Evolutionary conservation across 2,888 invertebrate species (phyloP).

Genomic region (Notodonta dromedarius): DNA sequence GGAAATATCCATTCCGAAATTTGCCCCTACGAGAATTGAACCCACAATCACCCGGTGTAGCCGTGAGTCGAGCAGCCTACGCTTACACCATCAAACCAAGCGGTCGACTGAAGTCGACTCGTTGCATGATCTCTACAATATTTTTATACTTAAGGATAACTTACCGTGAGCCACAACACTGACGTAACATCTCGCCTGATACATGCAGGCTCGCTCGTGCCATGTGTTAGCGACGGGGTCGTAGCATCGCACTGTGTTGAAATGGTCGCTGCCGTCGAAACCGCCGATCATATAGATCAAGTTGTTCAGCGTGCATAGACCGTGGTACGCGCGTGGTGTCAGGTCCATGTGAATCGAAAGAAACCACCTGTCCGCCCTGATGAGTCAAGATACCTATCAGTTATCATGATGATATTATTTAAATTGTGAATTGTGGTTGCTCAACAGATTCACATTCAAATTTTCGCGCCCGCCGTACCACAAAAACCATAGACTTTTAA

Average conservation of each 20-base stretch:
- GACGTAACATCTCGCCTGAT: slow-evolving; percentile 91
- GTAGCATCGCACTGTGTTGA: slow-evolving; percentile 91
- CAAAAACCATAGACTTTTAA: too few relatives aligned
- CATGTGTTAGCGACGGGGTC: slow-evolving; percentile 90
- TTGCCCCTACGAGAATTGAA: too few relatives aligned
- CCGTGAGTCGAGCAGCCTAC: too few relatives aligned
- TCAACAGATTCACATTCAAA: too few relatives aligned
- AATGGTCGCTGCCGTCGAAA: slow-evolving; percentile 91
- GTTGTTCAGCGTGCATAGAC: slow-evolving; percentile 88
- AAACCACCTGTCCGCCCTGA: slow-evolving; percentile 91
- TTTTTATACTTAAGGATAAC: slow-evolving; percentile 15
- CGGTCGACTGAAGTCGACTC: too few relatives aligned
- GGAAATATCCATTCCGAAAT: too few relatives aligned
- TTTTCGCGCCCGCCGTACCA: too few relatives aligned
- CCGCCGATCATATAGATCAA: slow-evolving; percentile 92
- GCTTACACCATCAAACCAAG: too few relatives aligned
- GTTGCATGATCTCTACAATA: too few relatives aligned
- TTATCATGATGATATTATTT: too few relatives aligned
- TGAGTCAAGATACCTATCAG: background rate
- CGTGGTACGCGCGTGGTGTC: slow-evolving; percentile 91
- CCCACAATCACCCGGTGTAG: too few relatives aligned
- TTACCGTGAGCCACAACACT: slow-evolving; percentile 88
- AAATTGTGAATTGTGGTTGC: too few relatives aligned
- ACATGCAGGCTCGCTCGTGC: slow-evolving; percentile 92
- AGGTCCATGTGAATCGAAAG: slow-evolving; percentile 87